These are phyloP conservation scores for Lasioglossum figueresi DNA, from an alignment of 2,888 invertebrate genomes.

Conservation along the genomic window DNA sequence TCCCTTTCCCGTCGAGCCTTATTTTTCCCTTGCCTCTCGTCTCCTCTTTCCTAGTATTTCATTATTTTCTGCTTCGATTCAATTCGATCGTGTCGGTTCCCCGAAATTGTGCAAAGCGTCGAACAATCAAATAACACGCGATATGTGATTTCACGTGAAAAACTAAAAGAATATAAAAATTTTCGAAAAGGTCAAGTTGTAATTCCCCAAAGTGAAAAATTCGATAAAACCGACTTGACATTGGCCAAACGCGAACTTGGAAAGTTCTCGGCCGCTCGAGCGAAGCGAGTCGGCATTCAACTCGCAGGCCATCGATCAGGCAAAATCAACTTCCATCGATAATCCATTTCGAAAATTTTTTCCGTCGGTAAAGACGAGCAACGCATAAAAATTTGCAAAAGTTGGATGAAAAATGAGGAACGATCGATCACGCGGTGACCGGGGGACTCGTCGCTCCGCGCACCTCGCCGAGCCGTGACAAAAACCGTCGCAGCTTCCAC, in stretches of 20 bases:
- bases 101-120: not conserved
- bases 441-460: not conserved
- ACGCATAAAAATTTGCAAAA: slow-evolving; percentile 1
- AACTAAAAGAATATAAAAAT: no score
- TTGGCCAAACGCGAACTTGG: not conserved
- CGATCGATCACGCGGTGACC: slow-evolving; percentile 17
- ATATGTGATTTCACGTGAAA: not conserved
- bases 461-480: no score
- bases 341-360: slow-evolving; percentile 21
- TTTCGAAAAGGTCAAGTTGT: no score
- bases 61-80: not conserved
- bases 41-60: not conserved
- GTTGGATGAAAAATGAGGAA: not conserved
- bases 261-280: not conserved
- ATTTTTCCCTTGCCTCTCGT: no score
- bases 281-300: not conserved
- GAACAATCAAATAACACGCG: no score
- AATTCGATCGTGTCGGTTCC: not conserved
- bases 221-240: not conserved
- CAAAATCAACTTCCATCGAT: slow-evolving; percentile 8
- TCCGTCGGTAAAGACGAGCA: not conserved
- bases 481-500: slow-evolving; percentile 1
- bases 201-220: no score
- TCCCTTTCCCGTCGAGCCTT: slow-evolving; percentile 1
- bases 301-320: not conserved